phyloP scores from a whole-genome alignment of 2,888 invertebrate genomes.

The Parochlus steinenii region DNA sequence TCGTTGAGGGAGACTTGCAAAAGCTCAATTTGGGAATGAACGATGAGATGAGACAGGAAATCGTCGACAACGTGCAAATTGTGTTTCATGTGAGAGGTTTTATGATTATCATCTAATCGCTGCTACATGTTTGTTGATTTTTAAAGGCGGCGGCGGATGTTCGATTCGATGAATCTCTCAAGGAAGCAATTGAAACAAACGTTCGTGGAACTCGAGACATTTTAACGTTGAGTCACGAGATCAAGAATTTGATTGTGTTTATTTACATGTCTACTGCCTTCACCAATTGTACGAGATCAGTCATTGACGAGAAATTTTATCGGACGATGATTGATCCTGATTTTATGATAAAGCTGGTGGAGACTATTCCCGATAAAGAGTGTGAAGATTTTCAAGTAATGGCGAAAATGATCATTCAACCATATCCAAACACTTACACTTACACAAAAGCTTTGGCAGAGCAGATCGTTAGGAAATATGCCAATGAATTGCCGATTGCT shows the following conservation, averaged over 20 bases:
- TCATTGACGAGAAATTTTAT: conserved; percentile 19
- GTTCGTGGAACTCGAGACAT: conserved; percentile 19
- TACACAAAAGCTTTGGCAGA: conserved; percentile 19
- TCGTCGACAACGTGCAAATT: conserved; percentile 18
- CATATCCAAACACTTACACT: conserved; percentile 20
- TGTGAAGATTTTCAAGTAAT: conserved; percentile 13
- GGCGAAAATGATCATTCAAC: conserved; percentile 17
- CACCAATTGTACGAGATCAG: conserved; percentile 14
- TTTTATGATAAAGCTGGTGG: conserved; percentile 17
- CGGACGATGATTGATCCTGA: conserved; percentile 17
- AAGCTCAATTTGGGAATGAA: conserved; percentile 16
- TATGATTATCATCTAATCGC: not conserved
- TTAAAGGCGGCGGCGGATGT: conserved; percentile 20
- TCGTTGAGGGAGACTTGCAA: conserved; percentile 18
- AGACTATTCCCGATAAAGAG: conserved; percentile 11
- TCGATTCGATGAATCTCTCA: conserved; percentile 18
- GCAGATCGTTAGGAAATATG: conserved; percentile 17
- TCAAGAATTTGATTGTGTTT: conserved; percentile 13
- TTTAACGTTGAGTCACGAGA: conserved; percentile 15
- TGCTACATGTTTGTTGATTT: conserved; percentile 19
- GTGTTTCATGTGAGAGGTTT: conserved; percentile 20
- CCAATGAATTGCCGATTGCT: conserved; percentile 16
- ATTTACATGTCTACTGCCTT: conserved; percentile 20
- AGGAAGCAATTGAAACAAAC: conserved; percentile 16
- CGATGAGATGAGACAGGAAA: conserved; percentile 14